A percentile compares a stretch with the other conserved stretches of the same genome.
Conservation (phyloP, 1,140 invertebrate species). For the Potamilus streckersoni region DNA sequence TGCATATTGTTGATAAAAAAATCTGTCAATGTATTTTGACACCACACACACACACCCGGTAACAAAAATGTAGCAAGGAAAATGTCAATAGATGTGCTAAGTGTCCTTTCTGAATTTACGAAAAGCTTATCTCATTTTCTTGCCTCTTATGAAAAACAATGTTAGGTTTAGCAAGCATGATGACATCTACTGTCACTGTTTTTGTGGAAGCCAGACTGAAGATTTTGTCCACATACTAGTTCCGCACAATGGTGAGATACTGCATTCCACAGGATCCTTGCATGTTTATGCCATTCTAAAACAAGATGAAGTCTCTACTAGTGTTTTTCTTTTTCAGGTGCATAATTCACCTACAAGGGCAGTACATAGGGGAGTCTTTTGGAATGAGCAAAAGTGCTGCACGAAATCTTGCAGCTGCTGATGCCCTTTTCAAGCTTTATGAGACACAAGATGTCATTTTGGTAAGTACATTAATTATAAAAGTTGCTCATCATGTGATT, state of each 20-base stretch:
- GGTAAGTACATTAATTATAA: conserved; percentile 21
- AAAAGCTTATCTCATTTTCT: no score
- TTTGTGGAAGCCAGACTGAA: not conserved
- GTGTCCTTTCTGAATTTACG: no score
- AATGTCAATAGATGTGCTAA: no score
- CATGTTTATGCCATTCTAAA: not conserved
- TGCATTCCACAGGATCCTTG: not conserved
- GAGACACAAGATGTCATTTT: conserved; percentile 46
- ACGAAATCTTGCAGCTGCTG: conserved; percentile 45
- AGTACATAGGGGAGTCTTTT: conserved; percentile 37
- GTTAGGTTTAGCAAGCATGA: not conserved
- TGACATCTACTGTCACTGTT: not conserved
- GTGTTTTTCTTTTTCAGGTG: conserved; percentile 31
- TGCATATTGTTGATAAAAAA: no score
- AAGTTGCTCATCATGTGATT: not conserved
- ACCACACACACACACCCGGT: no score
- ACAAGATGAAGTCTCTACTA: not conserved
- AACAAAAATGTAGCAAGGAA: no score
- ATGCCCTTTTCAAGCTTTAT: conserved; percentile 52
- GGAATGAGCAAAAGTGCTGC: conserved; percentile 41
- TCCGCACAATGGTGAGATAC: not conserved
- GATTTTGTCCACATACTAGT: not conserved
- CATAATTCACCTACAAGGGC: conserved; percentile 44
- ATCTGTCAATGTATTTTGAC: no score
- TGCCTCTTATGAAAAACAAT: no score